Evolutionary conservation across 2,113 vertebrate genomes (phyloP), one percentile per base, ranked within the genome.

Genomic region (Psilopsiagon aurifrons): DNA sequence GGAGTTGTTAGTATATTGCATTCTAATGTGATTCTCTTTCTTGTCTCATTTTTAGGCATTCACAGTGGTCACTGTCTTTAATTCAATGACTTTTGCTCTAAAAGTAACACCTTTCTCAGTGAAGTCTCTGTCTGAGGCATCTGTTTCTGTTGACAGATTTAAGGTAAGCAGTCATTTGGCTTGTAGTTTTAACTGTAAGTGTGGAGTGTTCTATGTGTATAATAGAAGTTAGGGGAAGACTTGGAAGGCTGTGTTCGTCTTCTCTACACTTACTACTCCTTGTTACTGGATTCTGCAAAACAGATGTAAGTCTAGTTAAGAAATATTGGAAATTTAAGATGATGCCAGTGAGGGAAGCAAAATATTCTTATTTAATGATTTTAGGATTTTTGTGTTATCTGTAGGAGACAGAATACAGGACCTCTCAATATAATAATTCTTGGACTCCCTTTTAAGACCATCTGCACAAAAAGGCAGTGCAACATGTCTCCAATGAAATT

Each of bases 81-180:
- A 99, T 87, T 98, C 99, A 63, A 99, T 99, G 99, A 99, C 99
- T 76, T 99, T 99, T 97, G 99, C 99, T 85, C 97, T 99, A 80
- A 99, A 99, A 98, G 99, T 99, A 83, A 99, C 99, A 5, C 99
- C 99, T 0, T 99, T 99, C 90, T 99, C 99, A 22, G 99, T 99
- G 88, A 99, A 99, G 94, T 99, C 99, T 54, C 97, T 99, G 10
- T 99, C 99, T 7, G 99, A 99, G 91, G 99, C 98, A 15, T 99
- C 99, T 1, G 99, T 99, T 52, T 98, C 99, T 35, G 97, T 98
- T 83, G 99, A 99, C 82, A 98, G 99, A 92, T 99, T 99, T 95
- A 99, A 99, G 98, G 99, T 99, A 94, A 98, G 98, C 91, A 43
- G 18, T 60, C 64, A 22, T 90, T 89, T 76, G 39, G 14, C 41